Evolutionary conservation across 2,888 invertebrate species (phyloP).

Genomic region (Drosophila mercatorum): DNA sequence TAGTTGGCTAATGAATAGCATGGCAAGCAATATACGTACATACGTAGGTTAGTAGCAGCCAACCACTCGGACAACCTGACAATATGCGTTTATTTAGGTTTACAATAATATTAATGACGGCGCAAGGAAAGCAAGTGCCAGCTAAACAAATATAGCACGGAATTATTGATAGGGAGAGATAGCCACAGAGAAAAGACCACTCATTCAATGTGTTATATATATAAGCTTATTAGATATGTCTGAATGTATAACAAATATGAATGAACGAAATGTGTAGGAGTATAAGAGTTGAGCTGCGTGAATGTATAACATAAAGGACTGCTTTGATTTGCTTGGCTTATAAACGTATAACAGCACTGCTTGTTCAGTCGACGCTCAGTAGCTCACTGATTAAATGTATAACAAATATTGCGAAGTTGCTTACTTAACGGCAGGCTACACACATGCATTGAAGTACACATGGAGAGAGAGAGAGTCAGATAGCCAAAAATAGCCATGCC

Average conservation of each 20-base stretch:
- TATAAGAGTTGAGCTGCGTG: background rate
- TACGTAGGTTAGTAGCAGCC: slow-evolving; percentile 41
- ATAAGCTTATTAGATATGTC: background rate
- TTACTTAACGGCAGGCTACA: background rate
- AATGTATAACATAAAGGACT: background rate
- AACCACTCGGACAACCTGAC: slow-evolving; percentile 30
- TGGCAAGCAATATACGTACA: background rate
- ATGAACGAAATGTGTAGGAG: background rate
- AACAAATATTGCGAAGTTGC: background rate
- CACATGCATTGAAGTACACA: background rate
- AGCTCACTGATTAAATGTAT: background rate
- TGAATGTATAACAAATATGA: slow-evolving; percentile 19
- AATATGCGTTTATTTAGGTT: slow-evolving; percentile 56
- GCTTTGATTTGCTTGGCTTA: background rate
- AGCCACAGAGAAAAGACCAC: slow-evolving; percentile 4
- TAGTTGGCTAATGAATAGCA: slow-evolving; percentile 35
- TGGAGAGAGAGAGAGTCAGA: too few species aligned
- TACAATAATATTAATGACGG: slow-evolving; percentile 57
- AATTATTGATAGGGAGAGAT: slow-evolving; percentile 6
- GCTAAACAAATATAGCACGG: slow-evolving; percentile 5
- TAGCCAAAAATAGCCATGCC: too few species aligned
- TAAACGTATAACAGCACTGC: background rate
- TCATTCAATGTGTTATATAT: slow-evolving; percentile 11
- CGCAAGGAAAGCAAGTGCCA: slow-evolving; percentile 24
- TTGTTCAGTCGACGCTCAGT: background rate